These are phyloP conservation scores for Anser brachyrhynchus DNA, from an alignment of 2,113 vertebrate species.

Conservation along the genomic window DNA sequence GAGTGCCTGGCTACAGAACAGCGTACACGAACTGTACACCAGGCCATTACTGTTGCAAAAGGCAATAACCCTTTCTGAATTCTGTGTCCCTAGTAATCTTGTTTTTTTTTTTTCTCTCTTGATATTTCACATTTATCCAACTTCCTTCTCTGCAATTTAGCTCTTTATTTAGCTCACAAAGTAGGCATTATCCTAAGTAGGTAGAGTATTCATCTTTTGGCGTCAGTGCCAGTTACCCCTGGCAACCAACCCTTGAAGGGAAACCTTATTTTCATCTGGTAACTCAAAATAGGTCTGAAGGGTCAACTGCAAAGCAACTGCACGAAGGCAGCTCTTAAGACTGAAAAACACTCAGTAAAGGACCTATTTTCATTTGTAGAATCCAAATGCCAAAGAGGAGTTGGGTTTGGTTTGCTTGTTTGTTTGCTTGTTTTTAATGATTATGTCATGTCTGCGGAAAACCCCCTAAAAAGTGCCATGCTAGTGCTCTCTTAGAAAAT, in stretches of 20 bases:
- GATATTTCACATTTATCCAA: conserved; percentile 74
- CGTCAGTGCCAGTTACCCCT: conserved; percentile 75
- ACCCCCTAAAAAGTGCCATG: background rate
- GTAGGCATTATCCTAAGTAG: conserved; percentile 80
- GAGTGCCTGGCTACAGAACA: background rate
- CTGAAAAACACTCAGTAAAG: conserved; percentile 44
- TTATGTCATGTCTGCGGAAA: background rate
- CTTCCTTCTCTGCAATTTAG: conserved; percentile 77
- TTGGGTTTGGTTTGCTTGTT: background rate
- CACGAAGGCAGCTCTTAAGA: conserved; percentile 42
- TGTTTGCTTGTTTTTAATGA: background rate
- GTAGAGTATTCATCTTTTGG: conserved; percentile 79
- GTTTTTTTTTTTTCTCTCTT: conserved; percentile 25
- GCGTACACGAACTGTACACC: background rate
- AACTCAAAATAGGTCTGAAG: conserved; percentile 72
- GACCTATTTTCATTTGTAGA: conserved; percentile 50
- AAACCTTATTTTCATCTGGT: conserved; percentile 74
- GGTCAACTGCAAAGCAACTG: conserved; percentile 72
- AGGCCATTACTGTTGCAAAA: conserved; percentile 8
- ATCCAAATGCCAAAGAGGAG: background rate
- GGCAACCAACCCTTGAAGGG: conserved; percentile 79
- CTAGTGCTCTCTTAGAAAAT: background rate
- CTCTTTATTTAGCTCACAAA: conserved; percentile 83
- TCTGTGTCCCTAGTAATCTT: conserved; percentile 39
- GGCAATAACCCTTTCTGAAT: conserved; percentile 40